Evolutionary conservation across 2,113 vertebrate genomes (phyloP).

Genomic region (Halichoerus grypus): DNA sequence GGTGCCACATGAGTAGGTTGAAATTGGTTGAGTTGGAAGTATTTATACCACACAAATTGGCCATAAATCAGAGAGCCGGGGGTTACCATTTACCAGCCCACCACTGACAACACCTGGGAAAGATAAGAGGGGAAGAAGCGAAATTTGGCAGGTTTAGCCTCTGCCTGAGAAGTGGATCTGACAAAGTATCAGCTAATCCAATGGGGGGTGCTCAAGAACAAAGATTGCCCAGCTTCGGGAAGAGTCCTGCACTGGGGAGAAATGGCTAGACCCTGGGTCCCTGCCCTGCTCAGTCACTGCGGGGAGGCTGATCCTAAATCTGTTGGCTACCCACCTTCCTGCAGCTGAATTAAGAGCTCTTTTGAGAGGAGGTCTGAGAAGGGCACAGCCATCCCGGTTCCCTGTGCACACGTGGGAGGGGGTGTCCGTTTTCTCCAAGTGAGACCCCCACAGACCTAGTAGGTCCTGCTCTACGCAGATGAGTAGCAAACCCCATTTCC

Average conservation of each 20-base stretch:
- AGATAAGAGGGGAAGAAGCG: background rate
- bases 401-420: fast-evolving
- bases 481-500: fast-evolving
- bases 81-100: background rate
- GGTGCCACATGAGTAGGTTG: background rate
- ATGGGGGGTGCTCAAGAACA: too few relatives aligned
- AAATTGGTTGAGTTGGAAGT: background rate
- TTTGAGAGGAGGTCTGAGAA: background rate
- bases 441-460: background rate
- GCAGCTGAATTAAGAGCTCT: background rate
- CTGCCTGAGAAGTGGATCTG: fast-evolving
- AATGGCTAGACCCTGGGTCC: background rate
- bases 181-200: background rate
- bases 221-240: fast-evolving
- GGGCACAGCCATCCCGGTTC: fast-evolving
- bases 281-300: fast-evolving
- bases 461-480: background rate
- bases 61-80: background rate
- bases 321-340: background rate
- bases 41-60: background rate
- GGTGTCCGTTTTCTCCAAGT: background rate
- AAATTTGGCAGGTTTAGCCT: background rate
- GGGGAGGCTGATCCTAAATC: background rate
- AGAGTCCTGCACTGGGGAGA: background rate
- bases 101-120: background rate